Evolutionary conservation across 2,888 invertebrate species (phyloP).

Genomic region (Oxyteleia sp.): DNA sequence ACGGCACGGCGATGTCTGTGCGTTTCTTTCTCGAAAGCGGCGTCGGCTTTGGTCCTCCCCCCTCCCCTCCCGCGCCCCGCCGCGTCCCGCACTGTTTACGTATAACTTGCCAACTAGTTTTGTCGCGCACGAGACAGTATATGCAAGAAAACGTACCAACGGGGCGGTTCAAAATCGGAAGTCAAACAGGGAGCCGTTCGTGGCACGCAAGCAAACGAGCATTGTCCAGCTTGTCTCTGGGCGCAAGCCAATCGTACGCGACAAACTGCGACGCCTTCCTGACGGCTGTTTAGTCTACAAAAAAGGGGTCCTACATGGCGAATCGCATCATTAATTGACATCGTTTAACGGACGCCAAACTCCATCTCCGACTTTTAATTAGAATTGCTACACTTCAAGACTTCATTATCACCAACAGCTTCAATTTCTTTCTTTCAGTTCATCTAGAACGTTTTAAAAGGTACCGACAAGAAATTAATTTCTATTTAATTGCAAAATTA

Average conservation of each 20-base stretch:
- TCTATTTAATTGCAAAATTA: too few species aligned
- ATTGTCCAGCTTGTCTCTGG: conserved; percentile 62
- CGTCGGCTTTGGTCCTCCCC: conserved; percentile 41
- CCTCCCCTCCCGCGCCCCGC: conserved; percentile 28
- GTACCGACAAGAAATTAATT: too few species aligned
- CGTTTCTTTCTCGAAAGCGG: conserved; percentile 60
- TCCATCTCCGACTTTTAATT: conserved; percentile 80
- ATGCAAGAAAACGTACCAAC: conserved; percentile 1
- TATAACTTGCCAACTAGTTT: conserved; percentile 74
- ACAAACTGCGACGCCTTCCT: conserved; percentile 78
- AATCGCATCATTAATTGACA: conserved; percentile 82
- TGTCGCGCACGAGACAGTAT: conserved; percentile 71
- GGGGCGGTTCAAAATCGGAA: conserved; percentile 39
- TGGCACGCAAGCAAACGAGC: conserved; percentile 67
- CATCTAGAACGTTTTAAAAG: conserved; percentile 3
- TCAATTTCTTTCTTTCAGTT: background rate
- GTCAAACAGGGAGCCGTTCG: conserved; percentile 28
- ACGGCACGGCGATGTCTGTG: conserved; percentile 57
- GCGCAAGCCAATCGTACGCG: conserved; percentile 70
- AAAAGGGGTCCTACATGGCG: conserved; percentile 74
- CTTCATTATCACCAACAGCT: conserved; percentile 47
- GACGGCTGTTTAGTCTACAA: conserved; percentile 78
- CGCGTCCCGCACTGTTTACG: conserved; percentile 58
- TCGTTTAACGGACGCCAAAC: conserved; percentile 78
- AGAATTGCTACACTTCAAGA: conserved; percentile 70